Conservation (phyloP, 2,888 invertebrate genomes). For the Thera britannica region DNA sequence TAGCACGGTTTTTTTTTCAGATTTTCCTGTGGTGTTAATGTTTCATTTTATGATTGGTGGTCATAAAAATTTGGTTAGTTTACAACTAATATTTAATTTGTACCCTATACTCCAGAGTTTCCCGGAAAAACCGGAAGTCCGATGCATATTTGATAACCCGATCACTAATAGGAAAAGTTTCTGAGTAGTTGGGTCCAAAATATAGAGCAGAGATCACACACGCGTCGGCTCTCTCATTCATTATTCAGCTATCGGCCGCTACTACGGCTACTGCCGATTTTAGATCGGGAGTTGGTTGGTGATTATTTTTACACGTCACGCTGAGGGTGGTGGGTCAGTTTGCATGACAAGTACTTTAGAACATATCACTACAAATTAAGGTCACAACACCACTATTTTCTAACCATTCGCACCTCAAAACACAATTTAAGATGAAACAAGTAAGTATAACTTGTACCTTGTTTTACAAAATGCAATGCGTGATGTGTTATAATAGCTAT, state of each 20-base stretch:
- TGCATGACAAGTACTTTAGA: background rate
- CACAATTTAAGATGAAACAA: background rate
- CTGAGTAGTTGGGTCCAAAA: conserved; percentile 28
- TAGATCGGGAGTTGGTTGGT: conserved; percentile 14
- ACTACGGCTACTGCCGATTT: conserved; percentile 18
- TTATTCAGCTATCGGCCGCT: conserved; percentile 63
- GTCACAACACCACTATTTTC: too few relatives aligned
- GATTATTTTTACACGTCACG: background rate
- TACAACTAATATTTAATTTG: too few relatives aligned
- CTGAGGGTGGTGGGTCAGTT: background rate
- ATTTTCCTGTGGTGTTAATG: too few relatives aligned
- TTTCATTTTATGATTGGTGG: too few relatives aligned
- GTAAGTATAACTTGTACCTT: too few relatives aligned
- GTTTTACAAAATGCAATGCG: too few relatives aligned
- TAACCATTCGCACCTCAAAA: background rate
- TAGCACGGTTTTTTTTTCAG: too few relatives aligned
- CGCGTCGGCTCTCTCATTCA: conserved; percentile 59
- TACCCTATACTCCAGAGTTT: conserved; percentile 1
- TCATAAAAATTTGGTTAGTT: too few relatives aligned
- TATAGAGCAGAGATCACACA: conserved; percentile 55
- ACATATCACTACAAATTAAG: background rate
- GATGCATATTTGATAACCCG: conserved; percentile 25
- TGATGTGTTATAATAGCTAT: background rate
- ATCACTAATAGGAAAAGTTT: conserved; percentile 28
- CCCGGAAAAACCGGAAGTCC: conserved; percentile 5